These are phyloP conservation scores for Drosophila obscura DNA, from an alignment of 1,140 invertebrate genomes.

Conservation along the genomic window DNA sequence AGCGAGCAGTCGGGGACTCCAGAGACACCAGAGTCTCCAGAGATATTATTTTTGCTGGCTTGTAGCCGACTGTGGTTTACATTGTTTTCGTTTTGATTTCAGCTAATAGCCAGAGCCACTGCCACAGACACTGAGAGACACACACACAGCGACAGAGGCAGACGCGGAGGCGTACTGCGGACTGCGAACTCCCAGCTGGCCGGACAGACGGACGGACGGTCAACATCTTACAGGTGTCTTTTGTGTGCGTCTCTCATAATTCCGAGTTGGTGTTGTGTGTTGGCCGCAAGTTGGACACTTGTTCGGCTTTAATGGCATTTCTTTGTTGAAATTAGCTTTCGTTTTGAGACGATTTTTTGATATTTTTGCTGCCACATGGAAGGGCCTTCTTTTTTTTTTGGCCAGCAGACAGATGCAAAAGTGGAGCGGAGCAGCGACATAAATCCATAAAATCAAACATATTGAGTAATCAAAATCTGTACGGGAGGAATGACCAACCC, in stretches of 20 bases:
- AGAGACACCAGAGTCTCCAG: constrained; percentile 23
- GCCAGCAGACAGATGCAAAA: constrained; percentile 61
- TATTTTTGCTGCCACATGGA: constrained; percentile 43
- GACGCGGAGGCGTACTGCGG: no score
- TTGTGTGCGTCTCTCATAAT: constrained; percentile 29
- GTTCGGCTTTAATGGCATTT: constrained; percentile 61
- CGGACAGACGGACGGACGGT: neutral
- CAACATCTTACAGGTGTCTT: constrained; percentile 57
- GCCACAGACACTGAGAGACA: constrained; percentile 15
- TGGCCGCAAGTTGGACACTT: constrained; percentile 44
- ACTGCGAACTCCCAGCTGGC: no score
- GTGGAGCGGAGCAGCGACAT: constrained; percentile 54
- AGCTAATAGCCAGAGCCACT: constrained; percentile 51
- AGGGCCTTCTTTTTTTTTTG: neutral
- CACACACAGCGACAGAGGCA: neutral
- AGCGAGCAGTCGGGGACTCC: constrained; percentile 13
- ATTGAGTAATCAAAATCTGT: constrained; percentile 79
- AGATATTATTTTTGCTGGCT: constrained; percentile 37
- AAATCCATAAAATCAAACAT: constrained; percentile 77
- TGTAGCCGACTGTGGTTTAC: constrained; percentile 56
- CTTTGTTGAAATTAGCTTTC: constrained; percentile 68
- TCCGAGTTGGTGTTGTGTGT: constrained; percentile 41
- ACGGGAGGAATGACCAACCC: no score
- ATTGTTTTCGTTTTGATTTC: constrained; percentile 64
- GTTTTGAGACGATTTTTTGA: constrained; percentile 6